Evolutionary conservation across 2,113 vertebrate genomes (phyloP).

Genomic region (Cephalopholis sonnerati): DNA sequence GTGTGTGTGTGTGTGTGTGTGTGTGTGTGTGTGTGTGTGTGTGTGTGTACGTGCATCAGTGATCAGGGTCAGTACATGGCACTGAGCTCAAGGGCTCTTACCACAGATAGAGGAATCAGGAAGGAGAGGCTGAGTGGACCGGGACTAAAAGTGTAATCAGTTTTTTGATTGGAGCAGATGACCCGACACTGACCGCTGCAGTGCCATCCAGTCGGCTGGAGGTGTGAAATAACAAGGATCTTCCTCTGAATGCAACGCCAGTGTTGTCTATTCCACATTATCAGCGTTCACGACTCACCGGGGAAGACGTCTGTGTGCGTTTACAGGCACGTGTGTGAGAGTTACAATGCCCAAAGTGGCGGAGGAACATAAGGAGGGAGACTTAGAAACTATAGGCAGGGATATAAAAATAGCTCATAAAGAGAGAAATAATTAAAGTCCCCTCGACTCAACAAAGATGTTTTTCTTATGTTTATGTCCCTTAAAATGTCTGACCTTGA

Average conservation of each 20-base stretch:
- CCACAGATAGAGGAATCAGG: conserved; percentile 60
- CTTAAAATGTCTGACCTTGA: too few relatives aligned
- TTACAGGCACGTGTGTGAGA: not conserved
- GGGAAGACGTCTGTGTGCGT: conserved; percentile 1
- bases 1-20: not conserved
- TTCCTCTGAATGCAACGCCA: conserved; percentile 25
- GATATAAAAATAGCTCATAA: not conserved
- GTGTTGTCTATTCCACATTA: conserved; percentile 4
- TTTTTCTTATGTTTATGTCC: too few relatives aligned
- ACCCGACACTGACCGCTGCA: conserved; percentile 48
- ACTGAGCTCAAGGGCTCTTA: conserved; percentile 69
- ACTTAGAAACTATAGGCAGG: not conserved
- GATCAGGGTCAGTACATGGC: conserved; percentile 67
- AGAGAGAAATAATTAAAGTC: not conserved
- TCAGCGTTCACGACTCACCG: conserved; percentile 22
- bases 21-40: conserved; percentile 24
- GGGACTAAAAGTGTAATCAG: conserved; percentile 70
- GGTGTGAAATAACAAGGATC: conserved; percentile 41
- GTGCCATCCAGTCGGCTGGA: conserved; percentile 27
- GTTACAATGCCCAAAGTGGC: not conserved
- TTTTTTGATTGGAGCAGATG: conserved; percentile 70
- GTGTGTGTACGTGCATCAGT: conserved; percentile 27
- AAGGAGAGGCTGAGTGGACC: conserved; percentile 49
- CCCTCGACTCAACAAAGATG: too few relatives aligned
- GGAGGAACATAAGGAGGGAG: not conserved